Base-by-base conservation (phyloP, 2,888 invertebrate genomes). In the Platerodrilus igneus region DNA sequence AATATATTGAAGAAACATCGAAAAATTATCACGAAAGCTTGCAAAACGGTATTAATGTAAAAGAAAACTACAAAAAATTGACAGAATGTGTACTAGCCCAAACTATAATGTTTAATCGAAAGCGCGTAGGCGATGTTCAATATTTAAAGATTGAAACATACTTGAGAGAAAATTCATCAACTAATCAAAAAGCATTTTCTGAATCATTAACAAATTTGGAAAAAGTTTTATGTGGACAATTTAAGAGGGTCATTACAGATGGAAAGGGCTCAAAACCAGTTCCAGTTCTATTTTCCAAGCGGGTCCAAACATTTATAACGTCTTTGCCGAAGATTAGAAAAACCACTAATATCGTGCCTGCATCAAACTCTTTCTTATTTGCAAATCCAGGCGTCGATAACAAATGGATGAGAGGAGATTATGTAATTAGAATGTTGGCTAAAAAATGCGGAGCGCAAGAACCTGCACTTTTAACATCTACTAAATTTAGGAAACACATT, bases 221-320 rank as follows among this genome's bases (percentile, higher is more conserved):
- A 35, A 44, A 47, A 44, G 8, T 37, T 6, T 23, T 47, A 16
- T 30, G 31, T 29, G 30, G 20, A 37, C 22, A 35, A 23, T 48
- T 52, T 22, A 50, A 54, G 26, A 25, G 52, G 21, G 47, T 54
- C 9, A 39, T 50, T 7, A 44, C 41, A 8, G 42, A 31, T n/a
- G 51, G 47, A 25, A 54, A 52, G 25, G 50, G 52, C 14, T 37
- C 38, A 4, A 51, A 49, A 40, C 47, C 47, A 17, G 44, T 48
- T 7, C 45, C 50, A 4, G 51, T 54, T 20, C 31, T 53, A 15
- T 53, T 52, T 41, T 28, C 47, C n/a, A 41, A 31, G 28, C 6
- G 11, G 15, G 31, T 38, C 2, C 47, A 47, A 36, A 47, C 28
- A 39, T 45, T 28, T 22, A 44, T 49, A n/a, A 19, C 30, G 2